A percentile compares a stretch with the other conserved stretches of the same genome.
phyloP scores from a whole-genome alignment of 37 sponge, comb jelly and placozoan genomes.

The Hormiphora californensis region DNA sequence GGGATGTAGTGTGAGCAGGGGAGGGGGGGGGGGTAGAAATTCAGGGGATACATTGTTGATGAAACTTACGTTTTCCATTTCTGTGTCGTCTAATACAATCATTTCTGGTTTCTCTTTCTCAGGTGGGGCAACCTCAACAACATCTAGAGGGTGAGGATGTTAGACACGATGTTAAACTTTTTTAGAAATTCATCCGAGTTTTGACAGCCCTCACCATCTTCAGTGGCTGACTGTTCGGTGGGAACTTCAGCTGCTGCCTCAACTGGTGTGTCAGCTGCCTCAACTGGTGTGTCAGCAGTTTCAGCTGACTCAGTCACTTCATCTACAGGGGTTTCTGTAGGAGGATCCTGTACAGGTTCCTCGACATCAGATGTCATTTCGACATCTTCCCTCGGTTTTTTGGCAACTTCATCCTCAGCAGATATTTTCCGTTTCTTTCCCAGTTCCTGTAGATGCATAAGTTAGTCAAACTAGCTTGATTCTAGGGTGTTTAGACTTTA shows the following conservation, averaged over 20 bases:
- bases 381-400: too few relatives aligned
- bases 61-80: conserved; percentile 29
- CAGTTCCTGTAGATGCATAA: too few relatives aligned
- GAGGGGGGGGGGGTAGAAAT: not conserved
- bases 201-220: not conserved
- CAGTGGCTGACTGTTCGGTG: not conserved
- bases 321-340: not conserved
- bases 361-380: too few relatives aligned
- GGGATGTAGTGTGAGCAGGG: not conserved
- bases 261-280: not conserved
- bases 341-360: not conserved
- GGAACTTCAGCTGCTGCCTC: not conserved
- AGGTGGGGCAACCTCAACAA: conserved; percentile 1
- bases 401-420: too few relatives aligned
- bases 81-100: conserved; percentile 44
- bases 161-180: not conserved
- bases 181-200: not conserved
- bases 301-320: too few relatives aligned
- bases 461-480: too few relatives aligned
- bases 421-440: too few relatives aligned
- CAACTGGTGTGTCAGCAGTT: not conserved
- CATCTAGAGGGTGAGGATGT: not conserved
- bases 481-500: too few relatives aligned
- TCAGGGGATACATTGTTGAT: not conserved
- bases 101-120: conserved; percentile 48